Percentiles rank a stretch among this genome's conserved stretches.
These are phyloP conservation scores for Congeria kusceri DNA, from an alignment of 2,888 invertebrate species.

Conservation along the genomic window DNA sequence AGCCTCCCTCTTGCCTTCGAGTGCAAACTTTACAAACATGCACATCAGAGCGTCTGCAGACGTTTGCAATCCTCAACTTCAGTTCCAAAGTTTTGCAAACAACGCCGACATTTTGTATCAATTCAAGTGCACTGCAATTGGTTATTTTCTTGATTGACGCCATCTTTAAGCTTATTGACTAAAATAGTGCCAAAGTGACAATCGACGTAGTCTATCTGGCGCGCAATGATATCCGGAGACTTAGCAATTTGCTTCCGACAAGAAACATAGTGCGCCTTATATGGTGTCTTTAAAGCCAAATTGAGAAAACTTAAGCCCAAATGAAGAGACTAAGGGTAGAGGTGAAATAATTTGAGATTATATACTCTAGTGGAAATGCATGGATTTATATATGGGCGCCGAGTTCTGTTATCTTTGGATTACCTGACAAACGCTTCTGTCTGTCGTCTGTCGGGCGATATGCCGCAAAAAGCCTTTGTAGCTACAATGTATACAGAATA, in stretches of 20 bases:
- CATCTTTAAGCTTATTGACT: slow-evolving; percentile 44
- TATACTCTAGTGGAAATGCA: slow-evolving; percentile 41
- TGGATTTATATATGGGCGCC: slow-evolving; percentile 51
- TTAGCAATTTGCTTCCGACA: slow-evolving; percentile 35
- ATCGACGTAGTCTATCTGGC: slow-evolving; percentile 44
- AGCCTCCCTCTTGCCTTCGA: too few relatives aligned
- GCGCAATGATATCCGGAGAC: slow-evolving; percentile 35
- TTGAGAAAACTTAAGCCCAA: slow-evolving; percentile 28
- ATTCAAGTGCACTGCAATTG: too few relatives aligned
- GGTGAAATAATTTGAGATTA: slow-evolving; percentile 57
- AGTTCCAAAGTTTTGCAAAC: too few relatives aligned
- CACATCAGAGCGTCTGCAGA: too few relatives aligned
- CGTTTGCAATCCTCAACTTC: too few relatives aligned
- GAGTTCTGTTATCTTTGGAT: slow-evolving; percentile 37
- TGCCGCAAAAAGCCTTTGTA: too few relatives aligned
- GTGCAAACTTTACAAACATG: too few relatives aligned
- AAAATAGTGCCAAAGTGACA: slow-evolving; percentile 49
- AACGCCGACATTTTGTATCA: too few relatives aligned
- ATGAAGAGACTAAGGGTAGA: slow-evolving; percentile 28
- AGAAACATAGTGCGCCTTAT: slow-evolving; percentile 31
- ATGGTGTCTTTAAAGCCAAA: slow-evolving; percentile 25
- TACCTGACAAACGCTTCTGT: slow-evolving; percentile 24
- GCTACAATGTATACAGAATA: too few relatives aligned
- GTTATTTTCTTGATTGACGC: slow-evolving; percentile 20
- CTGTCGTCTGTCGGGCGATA: too few relatives aligned